These are phyloP conservation scores for Palaemon carinicauda DNA, from an alignment of 1,140 invertebrate species.

Conservation along the genomic window DNA sequence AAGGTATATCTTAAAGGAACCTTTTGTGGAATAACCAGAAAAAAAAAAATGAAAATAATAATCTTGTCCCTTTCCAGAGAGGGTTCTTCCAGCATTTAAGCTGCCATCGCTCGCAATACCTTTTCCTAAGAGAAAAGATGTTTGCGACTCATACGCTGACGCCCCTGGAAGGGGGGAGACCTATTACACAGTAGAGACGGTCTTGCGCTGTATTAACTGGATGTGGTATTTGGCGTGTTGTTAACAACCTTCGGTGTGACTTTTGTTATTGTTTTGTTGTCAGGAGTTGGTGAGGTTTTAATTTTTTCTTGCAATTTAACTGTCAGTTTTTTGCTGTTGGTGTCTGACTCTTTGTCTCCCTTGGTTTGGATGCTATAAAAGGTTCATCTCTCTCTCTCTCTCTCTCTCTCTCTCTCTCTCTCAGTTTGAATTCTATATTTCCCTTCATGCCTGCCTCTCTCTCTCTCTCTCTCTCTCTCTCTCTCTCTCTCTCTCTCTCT, in stretches of 20 bases:
- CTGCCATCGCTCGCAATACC: not conserved
- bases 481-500: not conserved
- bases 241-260: too few relatives aligned
- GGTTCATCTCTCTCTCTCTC: conserved; percentile 4
- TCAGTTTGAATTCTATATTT: not conserved
- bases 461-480: not conserved
- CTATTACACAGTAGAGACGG: not conserved
- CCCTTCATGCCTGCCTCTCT: not conserved
- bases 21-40: too few relatives aligned
- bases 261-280: too few relatives aligned
- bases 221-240: too few relatives aligned
- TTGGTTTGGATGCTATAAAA: not conserved
- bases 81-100: not conserved
- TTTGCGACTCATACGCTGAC: not conserved
- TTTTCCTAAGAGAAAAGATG: not conserved
- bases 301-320: not conserved
- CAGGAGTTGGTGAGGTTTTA: not conserved
- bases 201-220: not conserved
- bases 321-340: not conserved
- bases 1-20: too few relatives aligned
- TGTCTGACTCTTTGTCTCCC: not conserved
- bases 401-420: conserved; percentile 10
- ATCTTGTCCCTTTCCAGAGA: not conserved
- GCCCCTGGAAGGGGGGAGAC: not conserved
- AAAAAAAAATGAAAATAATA: not conserved